Evolutionary conservation across 2,888 invertebrate genomes (phyloP).

Genomic region (Pterostichus madidus): DNA sequence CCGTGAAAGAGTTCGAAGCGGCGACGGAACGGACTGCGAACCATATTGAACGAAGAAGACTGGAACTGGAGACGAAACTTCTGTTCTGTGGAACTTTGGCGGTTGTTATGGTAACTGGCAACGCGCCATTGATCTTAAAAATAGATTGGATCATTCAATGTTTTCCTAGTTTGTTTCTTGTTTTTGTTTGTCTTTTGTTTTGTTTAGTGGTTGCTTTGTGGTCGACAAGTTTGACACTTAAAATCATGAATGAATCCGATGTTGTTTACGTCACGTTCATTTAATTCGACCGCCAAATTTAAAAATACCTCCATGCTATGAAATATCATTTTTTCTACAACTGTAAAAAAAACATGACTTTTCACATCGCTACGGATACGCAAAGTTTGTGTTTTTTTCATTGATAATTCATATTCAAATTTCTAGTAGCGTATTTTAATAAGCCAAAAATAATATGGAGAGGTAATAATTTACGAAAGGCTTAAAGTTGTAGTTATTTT

Average conservation of each 20-base stretch:
- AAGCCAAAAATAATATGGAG: no score
- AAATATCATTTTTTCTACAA: no score
- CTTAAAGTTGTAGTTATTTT: no score
- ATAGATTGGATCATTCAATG: conserved; percentile 56
- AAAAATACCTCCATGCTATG: no score
- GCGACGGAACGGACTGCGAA: not conserved
- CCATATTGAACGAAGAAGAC: conserved; percentile 5
- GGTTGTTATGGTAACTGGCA: conserved; percentile 56
- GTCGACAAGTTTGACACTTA: conserved; percentile 2
- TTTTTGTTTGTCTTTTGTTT: conserved; percentile 39
- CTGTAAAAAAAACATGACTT: no score
- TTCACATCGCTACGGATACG: no score
- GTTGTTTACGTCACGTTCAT: not conserved
- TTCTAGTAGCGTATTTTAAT: no score
- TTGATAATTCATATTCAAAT: no score
- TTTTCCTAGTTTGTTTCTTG: conserved; percentile 50
- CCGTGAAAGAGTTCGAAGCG: conserved; percentile 60
- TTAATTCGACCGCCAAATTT: no score
- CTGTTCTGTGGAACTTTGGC: conserved; percentile 17
- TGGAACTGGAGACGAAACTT: conserved; percentile 31
- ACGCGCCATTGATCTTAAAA: conserved; percentile 53
- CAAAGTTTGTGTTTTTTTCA: no score
- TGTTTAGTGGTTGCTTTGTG: conserved; percentile 36
- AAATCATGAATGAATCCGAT: conserved; percentile 21
- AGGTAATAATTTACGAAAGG: no score